Percentiles rank a stretch among this genome's conserved stretches.
Evolutionary conservation across 1,140 invertebrate species (phyloP).

Genomic region (Diorhabda sublineata): DNA sequence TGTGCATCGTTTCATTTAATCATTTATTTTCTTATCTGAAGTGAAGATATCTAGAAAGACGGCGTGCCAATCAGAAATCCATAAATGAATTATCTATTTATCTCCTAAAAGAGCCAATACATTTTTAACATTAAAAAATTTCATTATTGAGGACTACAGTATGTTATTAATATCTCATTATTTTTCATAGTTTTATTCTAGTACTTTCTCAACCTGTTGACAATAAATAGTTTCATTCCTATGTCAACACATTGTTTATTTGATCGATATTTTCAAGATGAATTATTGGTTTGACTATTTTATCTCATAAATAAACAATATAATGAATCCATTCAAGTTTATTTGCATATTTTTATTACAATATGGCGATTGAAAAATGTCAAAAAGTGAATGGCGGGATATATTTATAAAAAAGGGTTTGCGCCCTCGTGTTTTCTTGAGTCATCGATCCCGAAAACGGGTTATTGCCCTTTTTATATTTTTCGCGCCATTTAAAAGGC

Average conservation of each 20-base stretch:
- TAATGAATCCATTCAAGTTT: neutral
- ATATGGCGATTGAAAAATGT: neutral
- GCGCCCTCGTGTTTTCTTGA: neutral
- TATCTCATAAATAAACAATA: constrained; percentile 1
- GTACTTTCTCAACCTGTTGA: constrained; percentile 2
- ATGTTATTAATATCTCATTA: neutral
- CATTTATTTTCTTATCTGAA: neutral
- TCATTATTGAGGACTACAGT: too few species aligned
- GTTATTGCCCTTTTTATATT: constrained; percentile 8
- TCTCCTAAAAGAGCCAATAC: too few species aligned
- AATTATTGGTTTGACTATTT: neutral
- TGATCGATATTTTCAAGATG: neutral
- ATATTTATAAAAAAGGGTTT: constrained; percentile 4
- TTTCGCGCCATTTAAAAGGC: constrained; percentile 9
- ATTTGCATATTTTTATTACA: neutral
- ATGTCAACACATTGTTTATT: neutral
- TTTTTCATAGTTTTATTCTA: neutral
- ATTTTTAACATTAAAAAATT: too few species aligned
- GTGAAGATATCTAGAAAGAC: constrained; percentile 2
- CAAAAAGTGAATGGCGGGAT: neutral
- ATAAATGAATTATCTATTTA: neutral
- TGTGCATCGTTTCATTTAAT: too few species aligned
- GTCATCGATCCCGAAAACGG: constrained; percentile 5
- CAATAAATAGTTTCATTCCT: neutral
- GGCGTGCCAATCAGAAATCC: neutral